Base-by-base conservation (phyloP, 64 coral and sea anemone species). In the Montipora sp. region DNA sequence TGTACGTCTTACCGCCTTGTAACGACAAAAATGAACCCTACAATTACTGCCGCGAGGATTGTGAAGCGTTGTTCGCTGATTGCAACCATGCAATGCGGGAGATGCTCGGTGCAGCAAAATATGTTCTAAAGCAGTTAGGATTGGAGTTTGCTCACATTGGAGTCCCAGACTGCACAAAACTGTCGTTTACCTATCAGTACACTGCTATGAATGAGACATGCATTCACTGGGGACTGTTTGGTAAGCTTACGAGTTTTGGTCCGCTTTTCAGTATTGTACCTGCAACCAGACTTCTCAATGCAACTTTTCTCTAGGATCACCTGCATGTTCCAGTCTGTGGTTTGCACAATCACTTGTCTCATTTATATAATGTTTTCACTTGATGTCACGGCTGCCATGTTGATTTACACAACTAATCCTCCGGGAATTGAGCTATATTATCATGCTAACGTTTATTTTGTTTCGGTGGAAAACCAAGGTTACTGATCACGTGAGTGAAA, bases 161-260 rank as follows among this genome's bases (percentile, higher is more conserved):
- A 5, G 75, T 97, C 14, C 95, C 95, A 5, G 88, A 97, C 72
- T 97, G 95, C 47, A 23, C 95, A 13, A 51, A 75, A 80, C 58
- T 89, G 1, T 81, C 11, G 22, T 97, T 92, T 75, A 87, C 91
- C 22, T n/a, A 69, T 23, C 59, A 92, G 53, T 89, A 48, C 55
- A 19, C 81, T 2, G 23, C 55, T 18, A 7, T 9, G 10, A 94
- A 94, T 77, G 3, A 6, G n/a, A 91, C 89, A 0, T 97, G 95
- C 18, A 3, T 94, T 49, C 95, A 94, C 77, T 94, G 90, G 87
- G 95, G 95, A 70, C 69, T 97, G 19, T 94, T 97, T 73, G 88
- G 95, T 97, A 97, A 94, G 92, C 75, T 67, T 7, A 57, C 53
- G 7, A 8, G 53, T 57, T 6, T 57, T 57, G 53, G 53, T 57